A percentile compares a stretch with the other conserved stretches of the same genome.
Conservation (phyloP, 2,888 invertebrate species). For the Saturnia japonica region DNA sequence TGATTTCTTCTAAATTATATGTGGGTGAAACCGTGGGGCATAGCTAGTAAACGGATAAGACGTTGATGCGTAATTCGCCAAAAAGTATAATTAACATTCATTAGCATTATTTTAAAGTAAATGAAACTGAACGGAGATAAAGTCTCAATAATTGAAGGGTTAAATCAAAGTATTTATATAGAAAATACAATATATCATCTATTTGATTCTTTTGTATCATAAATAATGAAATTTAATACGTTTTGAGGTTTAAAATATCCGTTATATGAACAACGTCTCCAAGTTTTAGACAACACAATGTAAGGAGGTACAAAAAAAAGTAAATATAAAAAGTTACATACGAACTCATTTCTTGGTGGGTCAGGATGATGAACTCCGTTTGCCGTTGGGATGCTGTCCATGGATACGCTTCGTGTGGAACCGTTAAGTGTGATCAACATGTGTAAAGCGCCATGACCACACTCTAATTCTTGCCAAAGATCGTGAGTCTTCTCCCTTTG, state of each 20-base stretch:
- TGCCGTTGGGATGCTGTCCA: slow-evolving; percentile 66
- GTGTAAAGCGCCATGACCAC: slow-evolving; percentile 69
- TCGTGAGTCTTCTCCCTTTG: slow-evolving; percentile 74
- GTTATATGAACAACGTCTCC: not conserved
- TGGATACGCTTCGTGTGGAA: slow-evolving; percentile 43
- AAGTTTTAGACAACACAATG: not conserved
- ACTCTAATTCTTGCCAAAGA: slow-evolving; percentile 70
- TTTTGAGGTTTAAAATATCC: not conserved
- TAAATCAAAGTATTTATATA: not conserved
- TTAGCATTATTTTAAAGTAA: slow-evolving; percentile 6
- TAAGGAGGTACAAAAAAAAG: not conserved
- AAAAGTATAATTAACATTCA: not conserved
- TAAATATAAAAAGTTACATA: slow-evolving; percentile 42
- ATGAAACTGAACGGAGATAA: not conserved
- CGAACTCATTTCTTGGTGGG: slow-evolving; percentile 59
- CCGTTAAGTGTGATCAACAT: slow-evolving; percentile 67
- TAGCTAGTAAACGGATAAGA: not conserved
- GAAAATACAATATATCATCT: not conserved
- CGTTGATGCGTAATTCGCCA: not conserved
- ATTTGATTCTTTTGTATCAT: not conserved
- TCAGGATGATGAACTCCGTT: slow-evolving; percentile 49
- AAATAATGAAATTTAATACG: too few relatives aligned
- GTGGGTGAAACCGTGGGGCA: too few relatives aligned
- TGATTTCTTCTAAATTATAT: too few relatives aligned
- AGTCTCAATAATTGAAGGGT: not conserved